Percentiles rank a stretch among this genome's conserved stretches.
Conservation (phyloP, 1,140 invertebrate species). For the Drosophila parvula region DNA sequence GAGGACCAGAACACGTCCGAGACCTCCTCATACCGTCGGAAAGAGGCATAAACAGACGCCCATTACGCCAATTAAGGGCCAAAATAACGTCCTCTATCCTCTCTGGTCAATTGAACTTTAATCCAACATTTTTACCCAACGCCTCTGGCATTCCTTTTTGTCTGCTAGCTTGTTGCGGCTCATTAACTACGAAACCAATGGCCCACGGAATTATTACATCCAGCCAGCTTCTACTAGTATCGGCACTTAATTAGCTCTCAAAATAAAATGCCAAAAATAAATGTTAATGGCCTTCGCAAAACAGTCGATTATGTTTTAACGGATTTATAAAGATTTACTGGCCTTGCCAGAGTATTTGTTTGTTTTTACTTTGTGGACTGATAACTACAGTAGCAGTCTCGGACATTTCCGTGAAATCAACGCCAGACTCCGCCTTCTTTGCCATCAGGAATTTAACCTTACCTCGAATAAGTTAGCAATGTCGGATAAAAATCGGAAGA, state of each 20-base stretch:
- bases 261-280: slow-evolving; percentile 67
- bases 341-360: neutral
- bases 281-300: slow-evolving; percentile 60
- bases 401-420: neutral
- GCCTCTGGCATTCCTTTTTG: neutral
- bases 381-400: neutral
- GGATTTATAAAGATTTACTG: slow-evolving; percentile 52
- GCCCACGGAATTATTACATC: slow-evolving; percentile 1
- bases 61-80: slow-evolving; percentile 31
- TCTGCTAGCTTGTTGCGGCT: slow-evolving; percentile 58
- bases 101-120: slow-evolving; percentile 72
- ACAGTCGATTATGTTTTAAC: slow-evolving; percentile 55
- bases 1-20: neutral
- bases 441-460: slow-evolving; percentile 14
- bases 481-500: neutral
- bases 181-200: slow-evolving; percentile 56
- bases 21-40: neutral
- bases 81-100: slow-evolving; percentile 56
- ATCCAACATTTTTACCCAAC: slow-evolving; percentile 43
- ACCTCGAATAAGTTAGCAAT: slow-evolving; percentile 25
- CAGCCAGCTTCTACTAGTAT: slow-evolving; percentile 36
- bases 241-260: slow-evolving; percentile 68
- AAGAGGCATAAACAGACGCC: neutral
- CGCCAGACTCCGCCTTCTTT: neutral
- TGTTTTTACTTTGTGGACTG: slow-evolving; percentile 7